Percentiles rank a stretch among this genome's conserved stretches.
Conservation (phyloP, 2,113 vertebrate genomes). For the Toxotes chatareus region DNA sequence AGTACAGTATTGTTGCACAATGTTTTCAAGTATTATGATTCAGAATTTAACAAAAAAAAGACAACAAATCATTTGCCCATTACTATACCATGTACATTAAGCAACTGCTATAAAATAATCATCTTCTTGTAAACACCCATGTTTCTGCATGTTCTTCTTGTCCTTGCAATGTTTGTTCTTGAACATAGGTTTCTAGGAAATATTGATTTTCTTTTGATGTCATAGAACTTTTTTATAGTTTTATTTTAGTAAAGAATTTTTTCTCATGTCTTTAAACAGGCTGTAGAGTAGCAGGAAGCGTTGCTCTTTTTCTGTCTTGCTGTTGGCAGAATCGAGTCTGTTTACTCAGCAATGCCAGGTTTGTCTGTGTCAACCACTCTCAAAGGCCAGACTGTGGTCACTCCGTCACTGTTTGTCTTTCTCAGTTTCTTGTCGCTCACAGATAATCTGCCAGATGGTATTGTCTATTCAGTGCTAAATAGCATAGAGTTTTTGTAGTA, state of each 20-base stretch:
- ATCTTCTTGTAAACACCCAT: background rate
- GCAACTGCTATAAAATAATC: background rate
- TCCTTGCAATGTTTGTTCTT: background rate
- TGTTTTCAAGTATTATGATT: background rate
- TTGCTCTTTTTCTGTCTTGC: conserved; percentile 27
- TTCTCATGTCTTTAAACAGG: background rate
- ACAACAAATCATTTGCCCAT: background rate
- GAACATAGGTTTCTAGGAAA: background rate
- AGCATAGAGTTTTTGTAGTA: background rate
- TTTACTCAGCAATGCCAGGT: conserved; percentile 25
- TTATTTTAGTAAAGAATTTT: conserved; percentile 15
- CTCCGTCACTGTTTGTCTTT: conserved; percentile 7
- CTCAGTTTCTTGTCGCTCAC: conserved; percentile 21
- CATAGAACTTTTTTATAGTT: background rate
- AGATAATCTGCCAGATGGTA: conserved; percentile 32
- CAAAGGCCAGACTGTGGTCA: conserved; percentile 22
- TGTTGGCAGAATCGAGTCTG: conserved; percentile 23
- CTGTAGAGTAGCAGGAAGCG: conserved; percentile 2
- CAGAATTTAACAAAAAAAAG: background rate
- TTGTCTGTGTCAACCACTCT: conserved; percentile 10
- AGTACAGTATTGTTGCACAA: background rate
- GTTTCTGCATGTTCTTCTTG: background rate
- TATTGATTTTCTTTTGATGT: conserved; percentile 25
- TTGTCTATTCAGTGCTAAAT: conserved; percentile 35
- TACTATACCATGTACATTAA: background rate